Conservation (phyloP, 2,797 vertebrate species). For the Manis javanica region DNA sequence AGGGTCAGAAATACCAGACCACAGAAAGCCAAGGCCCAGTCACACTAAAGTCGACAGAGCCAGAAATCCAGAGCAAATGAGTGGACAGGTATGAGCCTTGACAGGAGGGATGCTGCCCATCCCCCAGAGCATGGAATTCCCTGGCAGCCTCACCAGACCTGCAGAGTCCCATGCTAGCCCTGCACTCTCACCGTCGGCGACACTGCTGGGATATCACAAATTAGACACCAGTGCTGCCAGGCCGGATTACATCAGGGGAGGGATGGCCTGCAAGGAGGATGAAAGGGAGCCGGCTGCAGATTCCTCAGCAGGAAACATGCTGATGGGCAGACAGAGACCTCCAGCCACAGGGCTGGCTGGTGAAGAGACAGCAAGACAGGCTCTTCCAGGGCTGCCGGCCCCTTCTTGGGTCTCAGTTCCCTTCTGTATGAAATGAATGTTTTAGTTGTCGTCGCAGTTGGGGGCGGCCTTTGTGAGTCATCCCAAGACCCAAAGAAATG, state of each 20-base stretch:
- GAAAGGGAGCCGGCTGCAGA: constrained; percentile 55
- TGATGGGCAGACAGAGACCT: constrained; percentile 68
- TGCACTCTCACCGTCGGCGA: constrained; percentile 11
- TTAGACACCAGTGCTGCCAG: constrained; percentile 22
- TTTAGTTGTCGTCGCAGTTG: neutral
- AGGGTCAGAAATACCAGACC: neutral
- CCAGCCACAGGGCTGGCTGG: neutral
- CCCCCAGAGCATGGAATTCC: neutral
- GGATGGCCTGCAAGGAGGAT: constrained; percentile 39
- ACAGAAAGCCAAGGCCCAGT: neutral
- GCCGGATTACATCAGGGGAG: constrained; percentile 48
- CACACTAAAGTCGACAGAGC: fast-evolving
- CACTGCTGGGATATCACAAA: constrained; percentile 15
- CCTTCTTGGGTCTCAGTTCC: neutral
- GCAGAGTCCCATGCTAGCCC: neutral
- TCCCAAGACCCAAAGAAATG: neutral
- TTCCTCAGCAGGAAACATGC: constrained; percentile 65
- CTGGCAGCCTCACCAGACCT: neutral
- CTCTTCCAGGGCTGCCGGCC: neutral
- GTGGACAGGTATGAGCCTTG: fast-evolving
- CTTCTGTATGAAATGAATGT: neutral
- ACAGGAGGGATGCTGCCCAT: neutral
- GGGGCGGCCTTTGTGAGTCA: neutral
- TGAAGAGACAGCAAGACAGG: neutral
- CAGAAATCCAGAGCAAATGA: neutral